Evolutionary conservation across 1,140 invertebrate species (phyloP), one percentile per base, ranked within the genome.

Genomic region (Pogonognathellus flavescens): DNA sequence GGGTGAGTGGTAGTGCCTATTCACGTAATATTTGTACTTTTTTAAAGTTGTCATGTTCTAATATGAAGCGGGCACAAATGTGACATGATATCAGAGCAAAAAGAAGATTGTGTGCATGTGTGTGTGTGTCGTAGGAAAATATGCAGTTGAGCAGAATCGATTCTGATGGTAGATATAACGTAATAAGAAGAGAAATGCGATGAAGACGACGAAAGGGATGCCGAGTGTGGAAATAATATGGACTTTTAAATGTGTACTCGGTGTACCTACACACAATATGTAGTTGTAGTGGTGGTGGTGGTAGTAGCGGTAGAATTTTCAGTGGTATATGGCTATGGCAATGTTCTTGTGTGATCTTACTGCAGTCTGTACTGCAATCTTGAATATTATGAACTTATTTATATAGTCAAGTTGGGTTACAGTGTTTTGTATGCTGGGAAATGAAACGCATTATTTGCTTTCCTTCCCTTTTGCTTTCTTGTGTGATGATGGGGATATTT

Each of bases 401-500:
- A 70, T 41, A 70, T 14, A 41, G 25, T 31, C 5, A 41, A 66
- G 18, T 22, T 20, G 11, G 18, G 55, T 66, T 20, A 66, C 55
- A 18, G 16, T 72, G 70, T 76, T 76, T 76, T 76, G 70, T 76
- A 72, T 41, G 8, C 31, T 76, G 14, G 70, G 31, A 76, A 76
- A 76, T 76, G 70, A 76, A 76, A 76, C 20, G 25, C 70, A 50
- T 76, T 41, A 76, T 76, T 76, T 76, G 31, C 41, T 9, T 50
- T 76, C 31, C n/a, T n/a, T n/a, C 11, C n/a, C 70, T 76, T 72
- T 76, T 50, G 25, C n/a, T 18, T 41, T 76, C 70, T 76, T 76
- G 70, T 76, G 70, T 76, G 70, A 76, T 76, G 70, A 50, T 76
- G 31, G 70, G 41, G 70, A 76, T 25, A 76, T 76, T n/a, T 76